Conservation (phyloP, 2,888 invertebrate species). For the Epicampocera succincta region DNA sequence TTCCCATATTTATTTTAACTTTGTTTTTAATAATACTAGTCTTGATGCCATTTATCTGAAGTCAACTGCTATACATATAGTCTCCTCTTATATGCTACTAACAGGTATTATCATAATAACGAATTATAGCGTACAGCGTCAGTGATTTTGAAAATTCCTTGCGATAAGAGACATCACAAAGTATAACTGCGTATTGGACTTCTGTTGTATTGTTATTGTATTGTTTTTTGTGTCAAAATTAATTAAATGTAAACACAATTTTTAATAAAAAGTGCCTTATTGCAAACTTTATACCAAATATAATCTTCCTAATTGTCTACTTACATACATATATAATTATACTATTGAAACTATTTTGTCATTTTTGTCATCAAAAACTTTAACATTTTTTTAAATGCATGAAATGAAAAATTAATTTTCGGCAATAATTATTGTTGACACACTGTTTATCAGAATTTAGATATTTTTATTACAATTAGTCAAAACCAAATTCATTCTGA, state of each 20-base stretch:
- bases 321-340: too few relatives aligned
- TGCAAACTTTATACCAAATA: slow-evolving; percentile 62
- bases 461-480: too few relatives aligned
- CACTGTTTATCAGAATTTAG: too few relatives aligned
- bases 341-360: too few relatives aligned
- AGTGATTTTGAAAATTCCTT: not conserved
- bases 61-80: not conserved
- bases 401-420: too few relatives aligned
- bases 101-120: not conserved
- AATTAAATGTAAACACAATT: slow-evolving; percentile 39
- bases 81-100: too few relatives aligned
- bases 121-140: not conserved
- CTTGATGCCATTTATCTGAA: slow-evolving; percentile 59
- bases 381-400: too few relatives aligned
- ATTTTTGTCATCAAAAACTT: too few relatives aligned
- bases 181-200: slow-evolving; percentile 13
- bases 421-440: too few relatives aligned
- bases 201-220: slow-evolving; percentile 59
- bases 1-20: slow-evolving; percentile 48
- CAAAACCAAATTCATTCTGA: too few relatives aligned
- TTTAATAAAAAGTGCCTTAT: slow-evolving; percentile 54
- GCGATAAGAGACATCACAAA: slow-evolving; percentile 25
- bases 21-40: slow-evolving; percentile 61
- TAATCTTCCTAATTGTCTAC: slow-evolving; percentile 42
- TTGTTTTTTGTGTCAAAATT: slow-evolving; percentile 42